Percentiles rank a stretch among this genome's conserved stretches.
phyloP scores from a whole-genome alignment of 2,888 invertebrate genomes.

The Mantis religiosa region DNA sequence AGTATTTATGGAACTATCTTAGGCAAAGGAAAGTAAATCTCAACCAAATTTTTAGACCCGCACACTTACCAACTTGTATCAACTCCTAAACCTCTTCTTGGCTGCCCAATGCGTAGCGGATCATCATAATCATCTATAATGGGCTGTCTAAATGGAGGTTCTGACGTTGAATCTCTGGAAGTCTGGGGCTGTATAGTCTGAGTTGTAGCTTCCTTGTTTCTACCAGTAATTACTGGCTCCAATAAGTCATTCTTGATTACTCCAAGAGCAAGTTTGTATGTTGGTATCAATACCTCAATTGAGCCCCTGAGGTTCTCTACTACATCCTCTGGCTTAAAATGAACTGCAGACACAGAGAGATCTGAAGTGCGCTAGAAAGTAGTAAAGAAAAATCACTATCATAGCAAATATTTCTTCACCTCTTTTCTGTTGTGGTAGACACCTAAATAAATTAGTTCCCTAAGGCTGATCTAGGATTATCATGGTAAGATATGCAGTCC shows the following conservation, averaged over 20 bases:
- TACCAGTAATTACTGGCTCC: slow-evolving; percentile 45
- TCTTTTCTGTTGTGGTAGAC: no score
- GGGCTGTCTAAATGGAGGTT: neutral
- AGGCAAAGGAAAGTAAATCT: no score
- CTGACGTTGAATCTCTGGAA: neutral
- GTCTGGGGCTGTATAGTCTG: slow-evolving; percentile 8
- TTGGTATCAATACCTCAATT: slow-evolving; percentile 61
- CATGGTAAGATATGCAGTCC: no score
- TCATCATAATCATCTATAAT: slow-evolving; percentile 2
- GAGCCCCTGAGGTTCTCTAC: slow-evolving; percentile 55
- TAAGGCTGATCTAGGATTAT: no score
- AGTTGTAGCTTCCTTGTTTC: slow-evolving; percentile 2
- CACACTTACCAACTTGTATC: slow-evolving; percentile 3
- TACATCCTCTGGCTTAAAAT: slow-evolving; percentile 54
- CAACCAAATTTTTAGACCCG: no score
- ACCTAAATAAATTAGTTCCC: no score
- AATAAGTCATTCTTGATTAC: slow-evolving; percentile 62
- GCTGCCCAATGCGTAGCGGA: slow-evolving; percentile 12
- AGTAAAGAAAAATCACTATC: neutral
- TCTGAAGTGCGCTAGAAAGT: slow-evolving; percentile 52
- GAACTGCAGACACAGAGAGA: slow-evolving; percentile 58
- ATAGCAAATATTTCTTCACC: neutral
- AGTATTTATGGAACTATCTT: no score
- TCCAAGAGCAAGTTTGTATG: slow-evolving; percentile 57
- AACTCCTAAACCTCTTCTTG: slow-evolving; percentile 2